These are phyloP conservation scores for Galerucella pusilla DNA, from an alignment of 2,888 invertebrate genomes.

Conservation along the genomic window DNA sequence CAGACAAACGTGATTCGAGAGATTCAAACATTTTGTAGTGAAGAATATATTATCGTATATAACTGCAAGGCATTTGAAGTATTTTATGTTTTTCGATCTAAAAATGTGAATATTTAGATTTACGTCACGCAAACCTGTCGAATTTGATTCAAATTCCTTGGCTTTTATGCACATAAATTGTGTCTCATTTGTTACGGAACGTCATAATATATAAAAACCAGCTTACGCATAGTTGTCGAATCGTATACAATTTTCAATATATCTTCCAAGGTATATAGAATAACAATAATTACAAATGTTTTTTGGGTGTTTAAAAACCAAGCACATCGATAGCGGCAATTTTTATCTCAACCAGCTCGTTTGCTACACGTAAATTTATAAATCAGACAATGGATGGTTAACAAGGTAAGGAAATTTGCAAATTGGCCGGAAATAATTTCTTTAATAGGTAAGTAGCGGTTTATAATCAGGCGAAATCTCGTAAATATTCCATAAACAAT, in stretches of 20 bases:
- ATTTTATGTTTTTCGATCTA: background rate
- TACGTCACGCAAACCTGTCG: background rate
- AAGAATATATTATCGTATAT: background rate
- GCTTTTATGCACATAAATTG: constrained; percentile 2
- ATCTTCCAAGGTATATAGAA: background rate
- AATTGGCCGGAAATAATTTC: constrained; percentile 43
- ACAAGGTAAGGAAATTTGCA: constrained; percentile 26
- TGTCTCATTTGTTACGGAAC: constrained; percentile 3
- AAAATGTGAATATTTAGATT: background rate
- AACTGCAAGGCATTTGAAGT: background rate
- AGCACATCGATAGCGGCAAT: background rate
- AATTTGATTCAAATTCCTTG: background rate
- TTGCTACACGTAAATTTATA: constrained; percentile 11
- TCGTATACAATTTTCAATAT: background rate
- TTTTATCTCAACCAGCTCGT: background rate
- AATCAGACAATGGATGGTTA: constrained; percentile 17
- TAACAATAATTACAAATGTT: constrained; percentile 14
- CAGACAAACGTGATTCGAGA: too few relatives aligned
- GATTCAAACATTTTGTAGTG: too few relatives aligned
- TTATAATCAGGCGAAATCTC: constrained; percentile 43
- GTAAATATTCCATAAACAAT: constrained; percentile 44
- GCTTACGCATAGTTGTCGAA: background rate
- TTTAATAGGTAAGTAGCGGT: constrained; percentile 36
- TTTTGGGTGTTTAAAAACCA: background rate
- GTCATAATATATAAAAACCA: background rate